Base-by-base conservation (phyloP, 2,113 vertebrate species). In the Neomonachus schauinslandi region DNA sequence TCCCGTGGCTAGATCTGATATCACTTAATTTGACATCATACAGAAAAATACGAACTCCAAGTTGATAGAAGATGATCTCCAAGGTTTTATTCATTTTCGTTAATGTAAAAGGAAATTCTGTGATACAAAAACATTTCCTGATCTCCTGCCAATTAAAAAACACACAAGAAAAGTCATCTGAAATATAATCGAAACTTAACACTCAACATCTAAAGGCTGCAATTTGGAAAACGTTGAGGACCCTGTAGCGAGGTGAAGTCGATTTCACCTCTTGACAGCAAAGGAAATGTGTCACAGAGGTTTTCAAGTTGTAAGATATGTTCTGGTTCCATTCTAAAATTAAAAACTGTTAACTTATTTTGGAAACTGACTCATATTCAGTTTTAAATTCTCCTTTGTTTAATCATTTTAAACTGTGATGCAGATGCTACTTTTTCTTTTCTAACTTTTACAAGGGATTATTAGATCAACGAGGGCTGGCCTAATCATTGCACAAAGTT, bases 21-120 rank as follows among this genome's bases (percentile, higher is more conserved):
- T 92, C 96, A 98, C 98, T 98, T 98, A 98, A 97, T 98, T 97
- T 93, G 94, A 97, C 97, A 92, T 97, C 95, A 96, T 97, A 96
- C 88, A 98, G 95, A 92, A 80, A 98, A 98, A 98, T 95, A 96
- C 57, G 96, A 95, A 96, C 95, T 96, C 92, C 49, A 93, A 55
- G 94, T 96, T 91, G 94, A 97, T 69, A 85, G 85, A 84, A 92
- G 88, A 76, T 67, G 65, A 84, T 97, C 84, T 97, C 95, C 88
- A 98, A 95, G 93, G 82, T 76, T 89, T 98, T 98, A 98, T 97
- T 98, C 96, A 97, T 88, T 91, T 97, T 98, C 97, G 98, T 98
- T 99, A 98, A 98, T 98, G 95, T 96, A 65, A 92, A 97, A 96
- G 85, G 61, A 72, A 95, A 95, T 71, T 81, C 72, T 96, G 65